Evolutionary conservation across 2,888 invertebrate genomes (phyloP), one percentile per base, ranked within the genome.

Genomic region (Limulus polyphemus): DNA sequence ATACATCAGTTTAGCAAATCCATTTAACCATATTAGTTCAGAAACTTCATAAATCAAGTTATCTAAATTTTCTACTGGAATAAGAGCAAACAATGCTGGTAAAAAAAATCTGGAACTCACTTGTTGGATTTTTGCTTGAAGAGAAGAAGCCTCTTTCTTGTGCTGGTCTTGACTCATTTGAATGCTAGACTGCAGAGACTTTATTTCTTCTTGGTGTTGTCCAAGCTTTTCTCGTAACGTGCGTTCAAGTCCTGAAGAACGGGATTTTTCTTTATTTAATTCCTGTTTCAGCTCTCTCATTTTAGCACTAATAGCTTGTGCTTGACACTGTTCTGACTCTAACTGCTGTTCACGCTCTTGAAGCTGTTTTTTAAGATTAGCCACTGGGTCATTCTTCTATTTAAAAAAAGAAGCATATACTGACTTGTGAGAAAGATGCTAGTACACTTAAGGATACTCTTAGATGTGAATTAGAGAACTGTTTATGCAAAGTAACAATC

Each of bases 281-380:
- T 84, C 85, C 49, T 80, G 76, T 72, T 89, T 83, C 14, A 92
- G 75, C 71, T 91, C 90, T 70, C 86, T 86, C 56, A 91, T 74
- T 75, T 88, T 90, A 49, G 83, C 84, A 71, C 88, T 88, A 12
- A 87, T 82, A 7, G 86, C 85, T 70, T 83, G 81, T 1, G 86
- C 83, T 58, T 73, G 69, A 57, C 74, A 72, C 68, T 74, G 73
- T 62, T 76, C 76, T 72, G 74, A 74, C 62, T 73, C 73, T 51
- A 76, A 68, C 48, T 73, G 70, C 55, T 71, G 71, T 66, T 77
- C 91, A 72, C 88, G 90, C 69, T 93, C 92, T 32, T 88, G 87
- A 47, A 94, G 78, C 75, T 93, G 91, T 71, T 89, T 91, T 32
- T 68, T 66, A 4, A 63, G n/a, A 17, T 52, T 47, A 70, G 88